Base-by-base conservation (phyloP, 1,140 invertebrate species). In the Chrysomallon squamiferum region DNA sequence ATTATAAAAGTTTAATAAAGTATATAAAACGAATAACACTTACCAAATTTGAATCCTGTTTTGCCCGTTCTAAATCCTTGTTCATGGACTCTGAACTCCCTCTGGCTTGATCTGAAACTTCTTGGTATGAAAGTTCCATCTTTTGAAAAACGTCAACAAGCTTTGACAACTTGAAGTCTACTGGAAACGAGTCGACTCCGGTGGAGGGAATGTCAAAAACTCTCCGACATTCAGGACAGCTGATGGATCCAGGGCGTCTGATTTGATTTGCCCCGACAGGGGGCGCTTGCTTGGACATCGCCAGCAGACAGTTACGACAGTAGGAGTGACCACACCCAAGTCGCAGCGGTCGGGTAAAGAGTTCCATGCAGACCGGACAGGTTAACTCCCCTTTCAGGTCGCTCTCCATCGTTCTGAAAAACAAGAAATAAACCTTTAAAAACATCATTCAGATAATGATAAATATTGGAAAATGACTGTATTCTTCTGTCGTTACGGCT, bases 281-380 rank as follows among this genome's bases (percentile, higher is more conserved):
- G 30, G 43, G 18, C 3, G 35, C 18, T 20, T 32, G 45, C 30
- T 30, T 27, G 3, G 45, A 32, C 54, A 67, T n/a, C 47, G 65
- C 65, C n/a, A 59, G 43, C 25, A 73, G 47, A 33, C 72, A 70
- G 3, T 45, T 49, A 2, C 61, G 62, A 59, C 68, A 73, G 59
- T 70, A 70, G 15, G 66, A 66, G 32, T 73, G 68, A 1, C 72
- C 68, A 54, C 68, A 73, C 18, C 65, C 68, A 13, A 73, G 59
- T 11, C 72, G 38, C 5, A 69, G 62, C 22, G 72, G 72, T 25
- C 63, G 47, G 6, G 32, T 13, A 43, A 73, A 73, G 20, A 73
- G 59, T 32, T 73, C 68, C 62, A 69, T 68, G 43, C 68, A 73
- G n/a, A 74, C 66, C 0, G 68, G 68, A n/a, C 71, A 73, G 29